Evolutionary conservation across 2,113 vertebrate genomes (phyloP), one percentile per base, ranked within the genome.

Genomic region (Pseudorhombus dupliciocellatus): DNA sequence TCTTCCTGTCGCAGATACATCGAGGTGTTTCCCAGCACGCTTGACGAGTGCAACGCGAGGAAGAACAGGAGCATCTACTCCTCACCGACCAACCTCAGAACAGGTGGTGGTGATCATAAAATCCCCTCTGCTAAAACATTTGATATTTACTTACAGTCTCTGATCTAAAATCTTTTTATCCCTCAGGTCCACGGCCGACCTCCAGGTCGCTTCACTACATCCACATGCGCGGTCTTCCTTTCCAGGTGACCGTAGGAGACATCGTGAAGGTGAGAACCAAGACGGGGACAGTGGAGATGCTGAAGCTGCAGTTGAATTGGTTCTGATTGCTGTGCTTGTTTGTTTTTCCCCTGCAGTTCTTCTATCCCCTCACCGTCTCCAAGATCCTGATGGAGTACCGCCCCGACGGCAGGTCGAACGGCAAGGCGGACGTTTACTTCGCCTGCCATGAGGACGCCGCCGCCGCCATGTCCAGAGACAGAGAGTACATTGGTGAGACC

Each of bases 221-320:
- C 67, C 96, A 95, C 52, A 58, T 98, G 93, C 92, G 95, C 76
- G 97, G 97, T 7, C 86, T 98, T 58, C 96, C 98, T 21, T 94
- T 92, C 70, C 90, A 93, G 37, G 91, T 84, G 7, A 93, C 89
- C 1, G 95, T 91, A 61, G 93, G 93, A 51, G 96, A 99, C 66
- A 83, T 99, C n/a, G 89, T 95, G 50, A 92, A 94, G 18, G 98
- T 98, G 76, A 87, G 18, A 11, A 30, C 3, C 1, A 31, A 46
- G 11, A 31, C 0, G n/a, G 46, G 26, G 12, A 7, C 5, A 14
- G 12, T 7, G 0, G 20, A 14, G 12, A 58, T 6, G 25, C 4
- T 12, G 8, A 51, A 52, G 28, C 22, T 4, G 48, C 30, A 6
- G 3, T 20, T n/a, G 11, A 8, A 34, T 57, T 24, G 54, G 12